These are phyloP conservation scores for Lonchura striata DNA, from an alignment of 2,113 vertebrate species.

Conservation along the genomic window DNA sequence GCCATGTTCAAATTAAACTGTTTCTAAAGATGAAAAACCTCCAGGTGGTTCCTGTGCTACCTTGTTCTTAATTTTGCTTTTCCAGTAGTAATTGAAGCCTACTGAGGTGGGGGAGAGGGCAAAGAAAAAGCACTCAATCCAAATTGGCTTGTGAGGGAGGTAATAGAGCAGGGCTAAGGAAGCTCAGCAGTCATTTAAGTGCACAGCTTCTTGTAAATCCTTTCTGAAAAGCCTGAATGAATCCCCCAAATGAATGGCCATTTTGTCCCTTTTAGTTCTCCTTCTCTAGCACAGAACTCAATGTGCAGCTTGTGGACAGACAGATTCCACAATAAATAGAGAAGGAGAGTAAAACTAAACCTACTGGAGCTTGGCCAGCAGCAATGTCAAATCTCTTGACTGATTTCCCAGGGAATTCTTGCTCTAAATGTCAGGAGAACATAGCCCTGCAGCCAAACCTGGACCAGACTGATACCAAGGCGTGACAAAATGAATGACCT, in stretches of 20 bases:
- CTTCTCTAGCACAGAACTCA: slow-evolving; percentile 40
- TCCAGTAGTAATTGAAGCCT: neutral
- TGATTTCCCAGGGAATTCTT: slow-evolving; percentile 80
- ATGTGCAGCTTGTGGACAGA: slow-evolving; percentile 39
- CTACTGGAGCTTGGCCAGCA: slow-evolving; percentile 66
- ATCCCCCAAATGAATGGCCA: slow-evolving; percentile 50
- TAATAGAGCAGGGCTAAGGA: slow-evolving; percentile 52
- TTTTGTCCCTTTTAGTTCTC: slow-evolving; percentile 51
- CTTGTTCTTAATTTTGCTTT: slow-evolving; percentile 15
- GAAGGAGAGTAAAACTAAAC: slow-evolving; percentile 73
- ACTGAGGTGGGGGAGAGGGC: neutral
- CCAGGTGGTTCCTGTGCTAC: neutral
- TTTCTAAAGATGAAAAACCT: neutral
- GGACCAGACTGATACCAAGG: slow-evolving; percentile 38
- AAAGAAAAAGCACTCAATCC: slow-evolving; percentile 22
- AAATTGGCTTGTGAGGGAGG: slow-evolving; percentile 35
- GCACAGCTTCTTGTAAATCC: slow-evolving; percentile 58
- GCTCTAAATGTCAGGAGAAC: slow-evolving; percentile 77
- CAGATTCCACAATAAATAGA: slow-evolving; percentile 48
- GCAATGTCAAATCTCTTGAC: slow-evolving; percentile 76
- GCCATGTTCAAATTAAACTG: neutral
- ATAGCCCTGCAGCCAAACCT: slow-evolving; percentile 57
- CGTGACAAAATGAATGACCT: slow-evolving; percentile 60
- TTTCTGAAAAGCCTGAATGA: slow-evolving; percentile 65
- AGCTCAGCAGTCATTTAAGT: slow-evolving; percentile 58